Percentiles rank a stretch among this genome's conserved stretches.
phyloP scores from a whole-genome alignment of 2,888 invertebrate genomes.

The Pristionchus fissidentatus region DNA sequence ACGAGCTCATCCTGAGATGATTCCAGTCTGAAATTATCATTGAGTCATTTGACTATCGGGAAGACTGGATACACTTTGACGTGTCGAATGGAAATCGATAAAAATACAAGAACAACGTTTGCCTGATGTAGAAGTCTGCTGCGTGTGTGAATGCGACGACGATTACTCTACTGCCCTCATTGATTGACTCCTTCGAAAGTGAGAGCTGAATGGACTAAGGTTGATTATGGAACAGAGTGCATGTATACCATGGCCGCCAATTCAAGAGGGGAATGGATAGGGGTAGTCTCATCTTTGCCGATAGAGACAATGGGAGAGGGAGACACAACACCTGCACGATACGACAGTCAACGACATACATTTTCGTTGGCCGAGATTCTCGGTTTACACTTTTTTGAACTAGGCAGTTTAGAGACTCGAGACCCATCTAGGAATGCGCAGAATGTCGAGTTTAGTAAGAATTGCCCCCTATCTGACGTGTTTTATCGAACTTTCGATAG shows the following conservation, averaged over 20 bases:
- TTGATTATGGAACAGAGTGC: neutral
- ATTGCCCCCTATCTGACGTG: no score
- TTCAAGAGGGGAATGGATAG: conserved; percentile 38
- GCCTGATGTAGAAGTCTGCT: conserved; percentile 34
- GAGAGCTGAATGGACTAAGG: neutral
- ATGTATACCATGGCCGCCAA: conserved; percentile 28
- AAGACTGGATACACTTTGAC: no score
- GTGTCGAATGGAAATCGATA: no score
- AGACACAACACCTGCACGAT: conserved; percentile 24
- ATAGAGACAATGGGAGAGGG: conserved; percentile 31
- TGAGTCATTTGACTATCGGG: no score
- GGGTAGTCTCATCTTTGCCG: conserved; percentile 6
- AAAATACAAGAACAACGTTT: no score
- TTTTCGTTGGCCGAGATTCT: no score
- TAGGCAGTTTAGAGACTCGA: no score
- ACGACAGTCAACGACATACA: conserved; percentile 31
- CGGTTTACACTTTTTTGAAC: no score
- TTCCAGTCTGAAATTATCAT: neutral
- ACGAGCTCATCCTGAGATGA: neutral
- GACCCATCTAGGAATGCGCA: no score
- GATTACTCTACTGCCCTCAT: neutral
- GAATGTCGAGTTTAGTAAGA: no score
- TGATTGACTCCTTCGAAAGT: neutral
- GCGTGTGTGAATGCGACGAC: conserved; percentile 35
- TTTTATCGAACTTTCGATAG: no score